Evolutionary conservation across 2,888 invertebrate genomes (phyloP).

Genomic region (Mimumesa dahlbomi): DNA sequence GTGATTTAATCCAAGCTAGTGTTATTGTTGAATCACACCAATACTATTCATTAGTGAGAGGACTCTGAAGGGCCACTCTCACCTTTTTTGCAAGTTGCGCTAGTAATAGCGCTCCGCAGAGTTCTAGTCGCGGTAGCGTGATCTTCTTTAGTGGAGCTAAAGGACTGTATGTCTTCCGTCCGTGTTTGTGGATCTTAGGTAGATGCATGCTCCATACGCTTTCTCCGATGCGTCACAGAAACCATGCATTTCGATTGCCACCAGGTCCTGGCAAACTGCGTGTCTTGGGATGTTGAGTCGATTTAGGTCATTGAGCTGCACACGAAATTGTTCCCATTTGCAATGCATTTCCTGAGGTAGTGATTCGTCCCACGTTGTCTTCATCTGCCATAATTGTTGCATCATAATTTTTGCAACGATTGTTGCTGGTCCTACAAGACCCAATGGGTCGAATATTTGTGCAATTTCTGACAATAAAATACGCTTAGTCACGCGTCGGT

Average conservation of each 20-base stretch:
- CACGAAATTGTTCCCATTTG: not conserved
- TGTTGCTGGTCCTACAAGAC: not conserved
- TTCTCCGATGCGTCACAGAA: conserved; percentile 3
- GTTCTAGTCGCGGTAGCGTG: not conserved
- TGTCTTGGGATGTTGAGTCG: not conserved
- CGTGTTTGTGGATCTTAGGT: not conserved
- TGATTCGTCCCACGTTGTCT: conserved; percentile 7
- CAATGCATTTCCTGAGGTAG: not conserved
- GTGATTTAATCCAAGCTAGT: conserved; percentile 23
- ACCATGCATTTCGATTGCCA: not conserved
- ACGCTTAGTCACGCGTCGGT: not conserved
- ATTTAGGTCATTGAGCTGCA: not conserved
- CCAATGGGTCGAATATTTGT: not conserved
- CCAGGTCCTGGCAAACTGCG: not conserved
- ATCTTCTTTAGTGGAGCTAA: conserved; percentile 9
- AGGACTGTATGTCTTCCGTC: conserved; percentile 4
- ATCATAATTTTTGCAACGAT: not conserved
- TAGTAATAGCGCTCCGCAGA: conserved; percentile 3
- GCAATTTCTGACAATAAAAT: not conserved
- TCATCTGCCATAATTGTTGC: conserved; percentile 1
- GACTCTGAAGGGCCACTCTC: not conserved
- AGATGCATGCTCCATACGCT: conserved; percentile 6
- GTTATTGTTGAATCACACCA: conserved; percentile 37
- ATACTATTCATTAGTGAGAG: not conserved
- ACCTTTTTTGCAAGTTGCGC: not conserved